Percentiles rank a stretch among this genome's conserved stretches.
Conservation (phyloP, 2,888 invertebrate species). For the Meganola albula region DNA sequence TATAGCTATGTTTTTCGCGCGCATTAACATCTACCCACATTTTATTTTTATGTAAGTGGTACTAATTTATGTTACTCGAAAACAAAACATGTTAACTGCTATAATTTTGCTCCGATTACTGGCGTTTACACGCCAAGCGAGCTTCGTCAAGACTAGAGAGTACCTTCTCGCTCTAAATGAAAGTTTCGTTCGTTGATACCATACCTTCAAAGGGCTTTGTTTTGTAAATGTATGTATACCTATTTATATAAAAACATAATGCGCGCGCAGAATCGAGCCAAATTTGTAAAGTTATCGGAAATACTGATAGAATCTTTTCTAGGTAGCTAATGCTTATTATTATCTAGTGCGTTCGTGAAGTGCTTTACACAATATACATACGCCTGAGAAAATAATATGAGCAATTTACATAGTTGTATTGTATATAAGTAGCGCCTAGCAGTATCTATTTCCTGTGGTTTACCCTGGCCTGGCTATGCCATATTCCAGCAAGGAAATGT, state of each 20-base stretch:
- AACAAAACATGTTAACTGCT: slow-evolving; percentile 42
- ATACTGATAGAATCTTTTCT: too few species aligned
- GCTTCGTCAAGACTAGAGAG: slow-evolving; percentile 51
- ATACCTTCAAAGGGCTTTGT: slow-evolving; percentile 22
- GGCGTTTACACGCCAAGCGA: slow-evolving; percentile 50
- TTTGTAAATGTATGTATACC: too few species aligned
- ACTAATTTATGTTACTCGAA: slow-evolving; percentile 25
- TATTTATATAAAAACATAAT: slow-evolving; percentile 25
- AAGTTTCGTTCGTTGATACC: slow-evolving; percentile 29
- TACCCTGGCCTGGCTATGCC: too few species aligned
- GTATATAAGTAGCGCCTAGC: too few species aligned
- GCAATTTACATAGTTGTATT: too few species aligned
- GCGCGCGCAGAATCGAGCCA: slow-evolving; percentile 42
- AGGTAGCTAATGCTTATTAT: slow-evolving; percentile 17
- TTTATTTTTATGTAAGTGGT: slow-evolving; percentile 35
- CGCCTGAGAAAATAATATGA: slow-evolving; percentile 30
- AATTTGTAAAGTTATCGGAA: slow-evolving; percentile 10
- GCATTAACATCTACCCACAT: slow-evolving; percentile 80
- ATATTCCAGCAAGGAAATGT: too few species aligned
- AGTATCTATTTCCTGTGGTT: too few species aligned
- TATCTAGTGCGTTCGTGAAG: slow-evolving; percentile 5
- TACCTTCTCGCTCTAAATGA: slow-evolving; percentile 39
- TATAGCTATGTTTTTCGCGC: slow-evolving; percentile 78
- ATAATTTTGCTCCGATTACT: too few species aligned
- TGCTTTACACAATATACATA: slow-evolving; percentile 8